Base-by-base conservation (phyloP, 1,140 invertebrate genomes). In the Heliconius himera region DNA sequence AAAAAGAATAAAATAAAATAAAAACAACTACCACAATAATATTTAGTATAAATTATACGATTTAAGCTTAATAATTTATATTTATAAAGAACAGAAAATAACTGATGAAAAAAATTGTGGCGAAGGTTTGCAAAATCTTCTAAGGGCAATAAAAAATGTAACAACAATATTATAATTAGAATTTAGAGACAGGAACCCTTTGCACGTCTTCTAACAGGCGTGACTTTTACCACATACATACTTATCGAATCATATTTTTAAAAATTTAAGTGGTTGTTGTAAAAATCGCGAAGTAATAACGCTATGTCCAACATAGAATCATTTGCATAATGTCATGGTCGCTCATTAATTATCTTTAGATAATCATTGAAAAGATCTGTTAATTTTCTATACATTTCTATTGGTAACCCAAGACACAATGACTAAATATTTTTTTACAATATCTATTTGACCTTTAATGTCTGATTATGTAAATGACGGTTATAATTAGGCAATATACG, bases 261-360 rank as follows among this genome's bases (percentile, higher is more conserved):
- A 66, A 66, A 3, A 0, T 29, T 66, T 29, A n/a, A 11, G 54
- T 4, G 4, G 9, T 3, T 66, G 11, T 16, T 66, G 13, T 66
- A 66, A 29, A 66, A 1, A 26, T 66, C 29, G 11, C 26, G 26
- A 13, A 16, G 60, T 66, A 66, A 13, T 4, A 66, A 26, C 60
- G n/a, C 13, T 16, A 26, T 29, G 60, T 1, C 60, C 26, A 29
- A 3, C 60, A 29, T 60, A 3, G n/a, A 60, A 60, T 60, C 54
- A 76, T 76, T 76, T 38, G 36, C 60, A 76, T 70, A 6, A 38
- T 76, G 74, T 70, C 74, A 76, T 20, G 74, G 74, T 46, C 49
- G 33, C 11, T 20, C 5, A 70, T 76, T 41, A 70, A 76, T 76
- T 22, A 70, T 60, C 60, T 66, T 66, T 13, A 26, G 13, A 66